Evolutionary conservation across 2,888 invertebrate genomes (phyloP), one percentile per base, ranked within the genome.

Genomic region (Hypomecis atomaria): DNA sequence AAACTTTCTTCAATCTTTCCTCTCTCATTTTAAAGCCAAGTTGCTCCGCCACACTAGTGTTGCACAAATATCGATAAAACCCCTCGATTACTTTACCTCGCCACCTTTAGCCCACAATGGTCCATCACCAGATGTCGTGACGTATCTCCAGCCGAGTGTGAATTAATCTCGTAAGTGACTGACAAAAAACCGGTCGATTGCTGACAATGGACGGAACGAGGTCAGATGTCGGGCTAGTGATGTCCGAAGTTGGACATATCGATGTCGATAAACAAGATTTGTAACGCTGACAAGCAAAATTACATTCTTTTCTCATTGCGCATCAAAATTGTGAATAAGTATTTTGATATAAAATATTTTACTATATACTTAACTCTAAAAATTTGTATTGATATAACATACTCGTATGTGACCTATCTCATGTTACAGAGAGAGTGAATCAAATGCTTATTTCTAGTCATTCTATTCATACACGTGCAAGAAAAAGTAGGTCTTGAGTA

Each of bases 141-240:
- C 77, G 73, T 65, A 75, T 81, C 79, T 78, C 71, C 71, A 50
- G 53, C 49, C 62, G 66, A 69, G 79, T 75, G 75, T 71, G 67
- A 74, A 78, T 79, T 80, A 80, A 82, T 82, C 82, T 78, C 67
- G 75, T 75, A 72, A 81, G 77, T 78, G 77, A 70, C 72, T 66
- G 66, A 78, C 67, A 78, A 77, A 78, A 77, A 78, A 72, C 62
- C 71, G 68, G 65, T 69, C 73, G 73, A 70, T 62, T 62, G 66
- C 71, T 71, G 74, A 80, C 82, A 79, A 78, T 75, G 69, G 73
- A 78, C 73, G 67, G 72, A 75, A 72, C 70, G 76, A 76, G 77
- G 77, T 72, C 79, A 73, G 62, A 67, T 62, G 64, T 55, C 37
- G 5, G 40, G 42, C 38, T 61, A 63, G 63, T 23, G 58, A 55